Evolutionary conservation across 2,888 invertebrate species (phyloP), one percentile per base, ranked within the genome.

Genomic region (Sthenelais limicola): DNA sequence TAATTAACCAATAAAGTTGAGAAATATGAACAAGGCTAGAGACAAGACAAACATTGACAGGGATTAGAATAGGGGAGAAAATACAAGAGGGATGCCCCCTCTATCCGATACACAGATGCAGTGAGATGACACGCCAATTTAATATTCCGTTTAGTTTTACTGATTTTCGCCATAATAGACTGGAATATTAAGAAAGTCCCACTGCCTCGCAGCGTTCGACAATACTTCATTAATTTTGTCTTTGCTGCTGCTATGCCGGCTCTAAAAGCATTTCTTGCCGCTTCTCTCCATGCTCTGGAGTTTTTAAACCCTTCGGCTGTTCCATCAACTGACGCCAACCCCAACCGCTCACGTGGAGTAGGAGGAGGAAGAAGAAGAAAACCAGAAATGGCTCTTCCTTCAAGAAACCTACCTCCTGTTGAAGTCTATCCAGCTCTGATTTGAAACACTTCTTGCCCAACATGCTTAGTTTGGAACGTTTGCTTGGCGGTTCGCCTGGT

Each of bases 221-320:
- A 62, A 62, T 62, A 62, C 62, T 62, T 62, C 62, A 62, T 62
- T 62, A 62, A 62, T 62, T 62, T 62, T 62, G 38, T 62, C 62
- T 62, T 62, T 62, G 38, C 62, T 4, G 21, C 62, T n/a, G 26
- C 62, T 62, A 21, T 15, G 62, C 62, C 9, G 38, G 38, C 43
- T 62, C 62, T 62, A 62, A 62, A 62, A 62, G 62, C 62, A 38
- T 62, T 62, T 62, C 62, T 62, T 62, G 12, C 38, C 7, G 24
- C 58, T 33, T n/a, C 58, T 35, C 38, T 43, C 43, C 56, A n/a
- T 56, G 38, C 38, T 56, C 33, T n/a, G 43, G n/a, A 9, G n/a
- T 35, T 62, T 62, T 35, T 62, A 52, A n/a, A 26, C 52, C 28
- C 52, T 15, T 18, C 35, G 62, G 62, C 62, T 62, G 62, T 62